Percentiles rank a stretch among this genome's conserved stretches.
phyloP scores from a whole-genome alignment of 2,888 invertebrate species.

The Drosophila mulleri region DNA sequence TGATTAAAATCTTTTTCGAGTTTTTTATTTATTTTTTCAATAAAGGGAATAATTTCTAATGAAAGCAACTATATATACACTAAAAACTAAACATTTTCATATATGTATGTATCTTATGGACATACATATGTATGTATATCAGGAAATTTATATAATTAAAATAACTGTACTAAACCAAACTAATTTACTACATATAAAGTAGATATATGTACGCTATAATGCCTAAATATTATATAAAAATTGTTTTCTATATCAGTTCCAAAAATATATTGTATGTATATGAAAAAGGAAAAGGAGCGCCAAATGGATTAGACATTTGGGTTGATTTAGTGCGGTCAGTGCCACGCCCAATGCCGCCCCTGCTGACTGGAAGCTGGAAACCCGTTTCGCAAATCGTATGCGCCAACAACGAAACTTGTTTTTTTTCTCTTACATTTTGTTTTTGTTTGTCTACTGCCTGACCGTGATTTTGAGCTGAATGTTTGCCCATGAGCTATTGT shows the following conservation, averaged over 20 bases:
- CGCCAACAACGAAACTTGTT: conserved; percentile 62
- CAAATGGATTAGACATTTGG: conserved; percentile 50
- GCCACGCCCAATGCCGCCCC: conserved; percentile 62
- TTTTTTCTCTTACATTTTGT: conserved; percentile 17
- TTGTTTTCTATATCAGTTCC: not conserved
- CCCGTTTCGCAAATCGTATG: conserved; percentile 65
- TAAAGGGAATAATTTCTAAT: too few species aligned
- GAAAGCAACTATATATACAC: too few species aligned
- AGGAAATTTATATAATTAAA: too few species aligned
- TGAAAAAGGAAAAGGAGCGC: conserved; percentile 19
- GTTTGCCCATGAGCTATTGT: conserved; percentile 64
- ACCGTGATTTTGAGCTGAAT: conserved; percentile 69
- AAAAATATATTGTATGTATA: conserved; percentile 14
- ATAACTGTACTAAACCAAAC: too few species aligned
- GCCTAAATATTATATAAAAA: too few species aligned
- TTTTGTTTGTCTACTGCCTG: conserved; percentile 42
- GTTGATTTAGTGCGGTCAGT: conserved; percentile 64
- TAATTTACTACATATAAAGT: too few species aligned
- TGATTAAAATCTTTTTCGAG: not conserved
- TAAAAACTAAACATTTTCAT: too few species aligned
- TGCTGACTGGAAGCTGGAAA: conserved; percentile 36
- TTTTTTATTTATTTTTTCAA: too few species aligned
- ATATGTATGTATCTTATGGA: too few species aligned
- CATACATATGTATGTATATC: too few species aligned
- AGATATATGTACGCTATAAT: too few species aligned